Evolutionary conservation across 1,140 invertebrate species (phyloP).

Genomic region (Trichonephila clavipes): DNA sequence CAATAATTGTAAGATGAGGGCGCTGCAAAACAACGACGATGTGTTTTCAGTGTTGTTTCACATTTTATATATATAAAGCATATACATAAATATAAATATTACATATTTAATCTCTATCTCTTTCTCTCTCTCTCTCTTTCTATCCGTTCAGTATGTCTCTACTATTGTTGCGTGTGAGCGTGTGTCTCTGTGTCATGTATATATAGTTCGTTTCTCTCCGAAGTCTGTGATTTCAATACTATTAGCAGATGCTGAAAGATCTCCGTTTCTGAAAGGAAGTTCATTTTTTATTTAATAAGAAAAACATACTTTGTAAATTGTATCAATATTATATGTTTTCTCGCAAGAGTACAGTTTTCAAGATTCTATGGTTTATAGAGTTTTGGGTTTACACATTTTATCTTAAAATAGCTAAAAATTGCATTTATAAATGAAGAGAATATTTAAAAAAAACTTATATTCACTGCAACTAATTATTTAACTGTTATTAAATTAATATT

Average conservation of each 20-base stretch:
- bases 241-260: neutral
- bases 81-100: neutral
- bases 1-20: conserved; percentile 61
- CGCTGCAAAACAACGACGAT: conserved; percentile 68
- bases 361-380: too few relatives aligned
- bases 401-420: too few relatives aligned
- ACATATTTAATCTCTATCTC: neutral
- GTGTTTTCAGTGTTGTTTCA: conserved; percentile 57
- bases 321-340: too few relatives aligned
- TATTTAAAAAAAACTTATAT: too few relatives aligned
- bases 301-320: too few relatives aligned
- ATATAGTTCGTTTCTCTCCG: conserved; percentile 47
- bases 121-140: neutral
- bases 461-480: too few relatives aligned
- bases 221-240: conserved; percentile 62
- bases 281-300: too few relatives aligned
- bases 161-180: conserved; percentile 1
- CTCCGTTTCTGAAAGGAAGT: neutral
- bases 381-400: too few relatives aligned
- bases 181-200: conserved; percentile 61
- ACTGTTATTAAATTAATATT: too few relatives aligned
- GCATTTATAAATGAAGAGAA: too few relatives aligned
- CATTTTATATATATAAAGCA: conserved; percentile 31
- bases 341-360: too few relatives aligned
- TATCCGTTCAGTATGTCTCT: conserved; percentile 28